Conservation (phyloP, 2,797 vertebrate genomes). For the Gouania willdenowi region DNA sequence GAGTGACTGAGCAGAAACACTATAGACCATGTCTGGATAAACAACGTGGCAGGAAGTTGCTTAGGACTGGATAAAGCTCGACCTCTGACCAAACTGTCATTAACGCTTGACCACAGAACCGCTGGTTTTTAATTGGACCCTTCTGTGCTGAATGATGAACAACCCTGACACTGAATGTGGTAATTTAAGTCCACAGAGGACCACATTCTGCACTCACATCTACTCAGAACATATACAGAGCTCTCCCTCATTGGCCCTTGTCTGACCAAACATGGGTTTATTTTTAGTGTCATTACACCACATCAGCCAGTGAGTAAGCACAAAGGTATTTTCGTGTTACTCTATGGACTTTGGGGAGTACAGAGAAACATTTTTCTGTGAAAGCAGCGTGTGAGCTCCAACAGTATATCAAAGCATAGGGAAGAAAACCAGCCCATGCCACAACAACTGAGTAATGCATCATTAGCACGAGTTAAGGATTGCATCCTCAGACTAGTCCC, state of each 20-base stretch:
- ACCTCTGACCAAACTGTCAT: constrained; percentile 22
- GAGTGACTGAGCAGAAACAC: constrained; percentile 39
- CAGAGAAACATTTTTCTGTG: constrained; percentile 47
- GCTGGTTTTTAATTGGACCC: constrained; percentile 39
- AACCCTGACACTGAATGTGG: constrained; percentile 4
- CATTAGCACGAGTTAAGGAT: background rate
- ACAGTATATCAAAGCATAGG: constrained; percentile 1
- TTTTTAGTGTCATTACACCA: constrained; percentile 70
- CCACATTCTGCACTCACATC: constrained; percentile 29
- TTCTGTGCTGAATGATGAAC: constrained; percentile 16
- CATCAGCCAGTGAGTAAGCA: constrained; percentile 58
- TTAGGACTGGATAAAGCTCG: constrained; percentile 20
- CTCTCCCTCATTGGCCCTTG: constrained; percentile 30
- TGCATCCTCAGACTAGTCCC: background rate
- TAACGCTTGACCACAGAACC: constrained; percentile 29
- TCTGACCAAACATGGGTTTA: constrained; percentile 66
- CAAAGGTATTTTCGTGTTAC: constrained; percentile 71
- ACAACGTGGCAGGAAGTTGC: constrained; percentile 44
- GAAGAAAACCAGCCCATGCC: background rate
- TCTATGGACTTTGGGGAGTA: constrained; percentile 55
- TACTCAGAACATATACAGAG: constrained; percentile 30
- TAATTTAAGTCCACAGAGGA: constrained; percentile 38
- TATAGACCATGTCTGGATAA: constrained; percentile 49
- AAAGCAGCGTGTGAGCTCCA: constrained; percentile 17
- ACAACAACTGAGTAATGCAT: constrained; percentile 2